phyloP scores from a whole-genome alignment of 2,113 vertebrate genomes.

The Grantiella picta region DNA sequence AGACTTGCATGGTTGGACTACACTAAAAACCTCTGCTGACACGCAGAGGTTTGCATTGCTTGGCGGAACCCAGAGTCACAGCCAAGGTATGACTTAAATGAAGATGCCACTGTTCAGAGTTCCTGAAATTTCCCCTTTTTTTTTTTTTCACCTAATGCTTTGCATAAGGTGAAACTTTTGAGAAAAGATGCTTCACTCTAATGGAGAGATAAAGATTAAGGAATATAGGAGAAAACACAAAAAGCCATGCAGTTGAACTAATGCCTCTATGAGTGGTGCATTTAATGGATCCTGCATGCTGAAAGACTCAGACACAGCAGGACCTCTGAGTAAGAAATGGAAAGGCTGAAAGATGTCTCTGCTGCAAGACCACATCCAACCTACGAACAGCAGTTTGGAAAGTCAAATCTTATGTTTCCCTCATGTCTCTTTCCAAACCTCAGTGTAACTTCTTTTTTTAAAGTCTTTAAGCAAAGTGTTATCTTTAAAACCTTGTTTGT shows the following conservation, averaged over 20 bases:
- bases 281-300: not conserved
- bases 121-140: not conserved
- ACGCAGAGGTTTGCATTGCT: not conserved
- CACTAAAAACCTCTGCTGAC: not conserved
- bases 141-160: not conserved
- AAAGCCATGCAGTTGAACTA: not conserved
- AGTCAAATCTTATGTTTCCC: not conserved
- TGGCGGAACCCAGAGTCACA: not conserved
- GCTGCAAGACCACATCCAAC: not conserved
- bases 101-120: not conserved
- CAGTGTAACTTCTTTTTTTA: not conserved
- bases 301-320: not conserved
- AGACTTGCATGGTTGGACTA: not conserved
- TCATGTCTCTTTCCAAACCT: not conserved
- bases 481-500: not conserved
- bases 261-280: not conserved
- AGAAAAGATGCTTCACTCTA: not conserved
- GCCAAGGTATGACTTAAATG: not conserved
- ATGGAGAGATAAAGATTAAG: conserved; percentile 1
- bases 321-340: not conserved
- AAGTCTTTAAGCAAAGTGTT: not conserved
- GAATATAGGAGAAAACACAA: not conserved
- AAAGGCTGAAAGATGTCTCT: not conserved
- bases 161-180: not conserved
- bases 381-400: not conserved